Percentiles rank a stretch among this genome's conserved stretches.
phyloP scores from a whole-genome alignment of 2,113 vertebrate species.

The Aramus guarauna region DNA sequence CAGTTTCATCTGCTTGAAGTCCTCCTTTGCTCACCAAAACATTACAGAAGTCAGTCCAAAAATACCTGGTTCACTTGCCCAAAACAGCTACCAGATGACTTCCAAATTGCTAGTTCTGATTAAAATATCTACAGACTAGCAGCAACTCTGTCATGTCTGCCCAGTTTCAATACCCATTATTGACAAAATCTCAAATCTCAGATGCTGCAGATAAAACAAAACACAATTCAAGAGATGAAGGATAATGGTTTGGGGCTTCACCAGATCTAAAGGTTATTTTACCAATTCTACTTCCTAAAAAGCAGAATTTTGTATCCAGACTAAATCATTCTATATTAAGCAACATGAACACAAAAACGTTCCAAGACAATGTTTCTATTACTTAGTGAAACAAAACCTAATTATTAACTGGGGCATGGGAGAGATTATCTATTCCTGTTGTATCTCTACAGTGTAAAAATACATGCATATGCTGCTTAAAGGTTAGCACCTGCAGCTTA shows the following conservation, averaged over 20 bases:
- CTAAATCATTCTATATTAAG: not conserved
- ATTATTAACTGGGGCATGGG: not conserved
- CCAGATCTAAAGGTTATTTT: not conserved
- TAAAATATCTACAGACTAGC: not conserved
- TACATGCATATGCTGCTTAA: not conserved
- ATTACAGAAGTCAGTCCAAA: not conserved
- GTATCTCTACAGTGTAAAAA: not conserved
- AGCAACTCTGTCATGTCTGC: not conserved
- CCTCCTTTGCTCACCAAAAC: not conserved
- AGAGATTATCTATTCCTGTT: not conserved
- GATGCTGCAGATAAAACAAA: not conserved
- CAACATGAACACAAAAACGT: not conserved
- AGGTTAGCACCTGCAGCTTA: not conserved
- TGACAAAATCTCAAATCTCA: not conserved
- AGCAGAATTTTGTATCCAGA: not conserved
- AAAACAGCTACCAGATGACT: not conserved
- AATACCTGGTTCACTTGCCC: not conserved
- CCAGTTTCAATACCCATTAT: not conserved
- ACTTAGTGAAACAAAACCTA: not conserved
- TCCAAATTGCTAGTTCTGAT: not conserved
- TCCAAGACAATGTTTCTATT: not conserved
- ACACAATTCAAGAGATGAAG: not conserved
- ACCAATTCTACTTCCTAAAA: not conserved
- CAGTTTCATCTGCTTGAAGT: not conserved
- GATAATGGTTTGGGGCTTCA: not conserved